phyloP scores from a whole-genome alignment of 2,113 vertebrate genomes.

The Anarhynchus alexandrinus region DNA sequence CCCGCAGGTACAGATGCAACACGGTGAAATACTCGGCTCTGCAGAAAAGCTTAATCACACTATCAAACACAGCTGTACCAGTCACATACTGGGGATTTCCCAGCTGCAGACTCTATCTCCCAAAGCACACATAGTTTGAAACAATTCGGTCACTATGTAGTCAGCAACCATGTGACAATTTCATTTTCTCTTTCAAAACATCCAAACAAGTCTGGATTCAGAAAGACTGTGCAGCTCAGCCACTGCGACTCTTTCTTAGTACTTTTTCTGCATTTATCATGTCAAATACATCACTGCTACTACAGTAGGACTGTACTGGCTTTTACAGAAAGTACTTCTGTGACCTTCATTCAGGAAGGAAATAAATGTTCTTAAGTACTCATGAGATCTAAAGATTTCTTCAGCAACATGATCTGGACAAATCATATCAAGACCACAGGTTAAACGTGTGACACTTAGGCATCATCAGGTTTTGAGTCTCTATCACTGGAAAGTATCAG shows the following conservation, averaged over 20 bases:
- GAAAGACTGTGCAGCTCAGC: not conserved
- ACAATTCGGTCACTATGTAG: constrained; percentile 31
- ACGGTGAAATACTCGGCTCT: not conserved
- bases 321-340: not conserved
- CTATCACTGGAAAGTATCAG: not conserved
- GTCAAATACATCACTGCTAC: not conserved
- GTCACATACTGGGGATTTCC: constrained; percentile 46
- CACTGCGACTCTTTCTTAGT: not conserved
- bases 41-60: not conserved
- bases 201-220: constrained; percentile 14
- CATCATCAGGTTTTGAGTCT: not conserved
- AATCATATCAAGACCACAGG: not conserved
- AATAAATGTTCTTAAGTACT: not conserved
- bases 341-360: not conserved
- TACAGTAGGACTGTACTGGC: not conserved
- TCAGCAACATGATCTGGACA: not conserved
- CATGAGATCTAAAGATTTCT: not conserved
- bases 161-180: constrained; percentile 24
- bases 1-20: constrained; percentile 17
- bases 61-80: not conserved
- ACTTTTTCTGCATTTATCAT: not conserved
- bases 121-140: constrained; percentile 37
- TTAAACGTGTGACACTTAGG: not conserved
- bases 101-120: constrained; percentile 5
- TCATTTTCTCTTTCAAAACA: constrained; percentile 29